Conservation (phyloP, 2,113 vertebrate genomes). For the Mustelus asterias region DNA sequence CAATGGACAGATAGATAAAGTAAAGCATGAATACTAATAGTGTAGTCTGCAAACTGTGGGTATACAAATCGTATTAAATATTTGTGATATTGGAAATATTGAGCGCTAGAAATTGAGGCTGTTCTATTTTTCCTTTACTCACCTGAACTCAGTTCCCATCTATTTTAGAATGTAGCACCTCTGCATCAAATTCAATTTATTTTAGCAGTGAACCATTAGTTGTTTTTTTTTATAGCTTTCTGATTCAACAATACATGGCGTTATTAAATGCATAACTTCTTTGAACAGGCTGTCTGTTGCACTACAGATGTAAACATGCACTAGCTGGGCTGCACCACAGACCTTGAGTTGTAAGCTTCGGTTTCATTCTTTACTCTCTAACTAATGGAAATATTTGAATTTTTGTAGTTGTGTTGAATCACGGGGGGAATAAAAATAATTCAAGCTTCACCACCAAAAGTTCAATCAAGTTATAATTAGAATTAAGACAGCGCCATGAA, state of each 20-base stretch:
- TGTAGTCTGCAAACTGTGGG: not conserved
- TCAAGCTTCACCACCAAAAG: not conserved
- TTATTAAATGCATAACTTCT: not conserved
- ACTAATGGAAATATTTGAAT: not conserved
- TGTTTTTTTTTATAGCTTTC: not conserved
- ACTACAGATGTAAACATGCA: not conserved
- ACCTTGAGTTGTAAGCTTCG: not conserved
- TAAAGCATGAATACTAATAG: not conserved
- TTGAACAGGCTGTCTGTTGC: not conserved
- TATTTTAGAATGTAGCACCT: not conserved
- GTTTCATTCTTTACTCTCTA: not conserved
- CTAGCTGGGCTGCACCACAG: not conserved
- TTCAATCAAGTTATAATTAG: slow-evolving; percentile 12
- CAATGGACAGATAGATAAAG: not conserved
- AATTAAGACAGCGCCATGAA: not conserved
- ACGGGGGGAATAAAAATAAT: not conserved
- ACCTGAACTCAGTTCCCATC: not conserved
- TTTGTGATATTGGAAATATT: not conserved
- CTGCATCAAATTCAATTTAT: not conserved
- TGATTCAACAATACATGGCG: not conserved
- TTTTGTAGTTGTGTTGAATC: not conserved
- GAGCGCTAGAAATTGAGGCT: not conserved
- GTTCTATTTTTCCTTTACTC: not conserved
- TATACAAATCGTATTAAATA: not conserved
- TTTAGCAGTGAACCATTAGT: not conserved